A percentile compares a stretch with the other conserved stretches of the same genome.
These are phyloP conservation scores for Amblyraja radiata DNA, from an alignment of 2,797 vertebrate genomes.

Conservation along the genomic window DNA sequence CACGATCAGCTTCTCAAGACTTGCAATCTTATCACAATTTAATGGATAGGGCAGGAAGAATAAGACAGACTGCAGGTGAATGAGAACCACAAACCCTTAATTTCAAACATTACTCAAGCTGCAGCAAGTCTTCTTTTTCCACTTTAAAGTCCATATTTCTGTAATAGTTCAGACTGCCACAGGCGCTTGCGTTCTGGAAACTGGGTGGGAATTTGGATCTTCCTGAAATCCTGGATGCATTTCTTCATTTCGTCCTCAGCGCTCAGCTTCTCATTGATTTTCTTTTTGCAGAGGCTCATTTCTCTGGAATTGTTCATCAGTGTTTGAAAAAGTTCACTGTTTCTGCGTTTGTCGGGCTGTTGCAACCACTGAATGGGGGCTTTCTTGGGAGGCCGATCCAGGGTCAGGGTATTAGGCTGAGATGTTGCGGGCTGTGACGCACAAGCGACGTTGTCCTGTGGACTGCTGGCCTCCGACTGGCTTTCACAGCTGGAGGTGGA, in stretches of 20 bases:
- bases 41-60: neutral
- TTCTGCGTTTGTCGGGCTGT: conserved; percentile 71
- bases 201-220: conserved; percentile 75
- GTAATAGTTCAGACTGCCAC: conserved; percentile 79
- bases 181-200: conserved; percentile 78
- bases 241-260: conserved; percentile 80
- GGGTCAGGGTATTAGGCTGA: conserved; percentile 70
- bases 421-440: conserved; percentile 61
- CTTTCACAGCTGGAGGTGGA: conserved; percentile 81
- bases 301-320: conserved; percentile 74
- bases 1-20: neutral
- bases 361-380: conserved; percentile 73
- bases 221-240: conserved; percentile 79
- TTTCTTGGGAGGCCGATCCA: conserved; percentile 75
- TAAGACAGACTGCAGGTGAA: neutral
- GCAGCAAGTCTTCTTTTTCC: neutral
- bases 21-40: conserved; percentile 12
- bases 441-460: conserved; percentile 63
- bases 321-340: conserved; percentile 83
- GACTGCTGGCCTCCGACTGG: conserved; percentile 71
- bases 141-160: conserved; percentile 67
- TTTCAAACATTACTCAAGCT: conserved; percentile 13
- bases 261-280: conserved; percentile 71
- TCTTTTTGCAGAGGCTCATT: conserved; percentile 74
- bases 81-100: neutral